phyloP scores from a whole-genome alignment of 2,113 vertebrate species.

The Brachypteracias leptosomus region DNA sequence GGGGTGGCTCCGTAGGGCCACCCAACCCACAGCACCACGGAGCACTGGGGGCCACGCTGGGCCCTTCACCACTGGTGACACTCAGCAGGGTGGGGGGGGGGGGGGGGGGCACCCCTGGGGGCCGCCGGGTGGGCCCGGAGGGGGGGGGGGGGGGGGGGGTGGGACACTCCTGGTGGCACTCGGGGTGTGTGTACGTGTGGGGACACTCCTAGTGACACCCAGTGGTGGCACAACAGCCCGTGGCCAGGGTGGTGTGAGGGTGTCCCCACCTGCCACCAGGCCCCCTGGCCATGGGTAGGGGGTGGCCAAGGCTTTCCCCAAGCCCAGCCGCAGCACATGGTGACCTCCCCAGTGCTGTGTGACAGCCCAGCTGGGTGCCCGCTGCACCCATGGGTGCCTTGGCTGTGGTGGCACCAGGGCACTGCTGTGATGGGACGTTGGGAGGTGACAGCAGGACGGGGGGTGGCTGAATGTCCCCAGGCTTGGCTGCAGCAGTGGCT shows the following conservation, averaged over 20 bases:
- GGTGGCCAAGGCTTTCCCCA: not conserved
- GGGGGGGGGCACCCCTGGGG: too few relatives aligned
- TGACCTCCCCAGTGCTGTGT: not conserved
- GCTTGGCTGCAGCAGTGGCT: not conserved
- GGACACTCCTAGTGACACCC: not conserved
- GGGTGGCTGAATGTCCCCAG: not conserved
- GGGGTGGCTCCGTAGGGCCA: not conserved
- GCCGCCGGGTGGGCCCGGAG: too few relatives aligned
- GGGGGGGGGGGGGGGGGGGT: too few relatives aligned
- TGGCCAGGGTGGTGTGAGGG: not conserved
- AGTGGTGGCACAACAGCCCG: not conserved
- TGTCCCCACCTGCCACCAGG: not conserved
- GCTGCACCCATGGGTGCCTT: not conserved
- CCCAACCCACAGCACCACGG: not conserved
- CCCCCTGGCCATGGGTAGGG: not conserved
- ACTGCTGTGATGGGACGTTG: accelerated
- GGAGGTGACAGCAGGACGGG: not conserved
- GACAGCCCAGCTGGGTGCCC: not conserved
- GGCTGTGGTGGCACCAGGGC: not conserved
- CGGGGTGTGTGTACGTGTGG: not conserved
- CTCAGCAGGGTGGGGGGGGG: not conserved
- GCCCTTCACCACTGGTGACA: not conserved
- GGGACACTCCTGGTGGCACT: not conserved
- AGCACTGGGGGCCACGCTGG: not conserved
- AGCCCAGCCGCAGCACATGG: not conserved